Percentiles rank a stretch among this genome's conserved stretches.
phyloP scores from a whole-genome alignment of 1,140 invertebrate species.

The Trichonephila clavipes region DNA sequence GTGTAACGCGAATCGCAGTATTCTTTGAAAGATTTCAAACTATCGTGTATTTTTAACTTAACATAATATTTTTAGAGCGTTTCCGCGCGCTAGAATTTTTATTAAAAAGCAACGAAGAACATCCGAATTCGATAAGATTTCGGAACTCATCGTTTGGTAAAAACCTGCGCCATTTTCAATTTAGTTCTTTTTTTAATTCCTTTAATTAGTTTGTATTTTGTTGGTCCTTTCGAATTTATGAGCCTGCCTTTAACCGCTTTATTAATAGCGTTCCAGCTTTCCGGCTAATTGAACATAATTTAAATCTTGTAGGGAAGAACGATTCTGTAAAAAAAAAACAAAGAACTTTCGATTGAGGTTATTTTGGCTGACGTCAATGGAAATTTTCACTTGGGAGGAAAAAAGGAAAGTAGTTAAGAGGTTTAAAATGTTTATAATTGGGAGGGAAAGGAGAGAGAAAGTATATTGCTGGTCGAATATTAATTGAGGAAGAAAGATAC shows the following conservation, averaged over 20 bases:
- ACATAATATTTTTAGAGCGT: too few relatives aligned
- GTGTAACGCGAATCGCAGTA: too few relatives aligned
- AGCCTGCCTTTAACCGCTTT: not conserved
- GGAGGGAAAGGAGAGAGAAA: not conserved
- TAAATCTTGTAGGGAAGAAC: not conserved
- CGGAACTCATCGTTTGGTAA: not conserved
- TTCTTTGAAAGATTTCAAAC: not conserved
- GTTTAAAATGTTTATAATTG: not conserved
- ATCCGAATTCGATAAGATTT: not conserved
- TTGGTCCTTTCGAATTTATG: not conserved
- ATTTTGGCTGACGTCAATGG: slow-evolving; percentile 15
- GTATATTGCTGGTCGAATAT: not conserved
- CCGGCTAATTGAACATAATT: slow-evolving; percentile 18
- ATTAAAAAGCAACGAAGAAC: not conserved
- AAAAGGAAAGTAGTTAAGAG: not conserved
- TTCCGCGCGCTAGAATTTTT: not conserved
- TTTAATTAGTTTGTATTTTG: slow-evolving; percentile 10
- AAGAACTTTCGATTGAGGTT: not conserved
- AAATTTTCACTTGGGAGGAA: not conserved
- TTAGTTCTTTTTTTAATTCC: not conserved
- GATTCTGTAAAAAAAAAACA: not conserved
- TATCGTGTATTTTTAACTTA: not conserved
- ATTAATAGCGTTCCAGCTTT: not conserved
- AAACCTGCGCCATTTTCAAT: not conserved
- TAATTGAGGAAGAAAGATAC: not conserved